Conservation (phyloP, 2,888 invertebrate genomes). For the Agrochola lota region DNA sequence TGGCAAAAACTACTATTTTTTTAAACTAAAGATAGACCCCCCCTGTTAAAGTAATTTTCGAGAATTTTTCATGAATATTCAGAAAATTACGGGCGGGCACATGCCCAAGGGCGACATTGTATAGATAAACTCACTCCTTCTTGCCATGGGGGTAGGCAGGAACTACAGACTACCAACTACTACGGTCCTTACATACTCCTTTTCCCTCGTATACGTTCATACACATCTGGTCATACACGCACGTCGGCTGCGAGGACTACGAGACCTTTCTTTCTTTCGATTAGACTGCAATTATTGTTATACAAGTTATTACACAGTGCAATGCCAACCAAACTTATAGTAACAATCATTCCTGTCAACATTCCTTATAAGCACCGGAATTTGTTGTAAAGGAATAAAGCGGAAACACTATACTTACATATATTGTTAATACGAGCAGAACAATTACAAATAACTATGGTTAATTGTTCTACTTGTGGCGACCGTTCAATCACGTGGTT, state of each 20-base stretch:
- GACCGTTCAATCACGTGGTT: slow-evolving; percentile 68
- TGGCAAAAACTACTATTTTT: too few relatives aligned
- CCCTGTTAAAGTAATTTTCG: too few relatives aligned
- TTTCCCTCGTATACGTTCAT: too few relatives aligned
- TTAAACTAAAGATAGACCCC: too few relatives aligned
- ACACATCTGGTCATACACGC: too few relatives aligned
- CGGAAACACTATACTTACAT: slow-evolving; percentile 13
- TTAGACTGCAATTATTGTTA: slow-evolving; percentile 1
- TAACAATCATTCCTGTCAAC: slow-evolving; percentile 10
- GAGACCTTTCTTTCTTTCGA: neutral
- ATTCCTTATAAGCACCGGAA: slow-evolving; percentile 20
- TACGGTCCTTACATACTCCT: too few relatives aligned
- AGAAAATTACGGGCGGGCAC: too few relatives aligned
- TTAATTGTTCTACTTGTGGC: slow-evolving; percentile 52
- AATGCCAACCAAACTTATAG: neutral
- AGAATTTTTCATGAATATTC: too few relatives aligned
- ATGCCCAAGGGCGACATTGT: too few relatives aligned
- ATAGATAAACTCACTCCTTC: neutral
- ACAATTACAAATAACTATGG: slow-evolving; percentile 36
- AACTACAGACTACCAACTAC: neutral
- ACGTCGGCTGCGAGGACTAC: neutral
- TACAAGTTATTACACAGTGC: slow-evolving; percentile 1
- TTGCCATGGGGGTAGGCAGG: neutral
- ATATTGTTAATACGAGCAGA: slow-evolving; percentile 20
- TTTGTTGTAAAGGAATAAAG: slow-evolving; percentile 20